Evolutionary conservation across 1,140 invertebrate species (phyloP).

Genomic region (Phenacoccus solenopsis): DNA sequence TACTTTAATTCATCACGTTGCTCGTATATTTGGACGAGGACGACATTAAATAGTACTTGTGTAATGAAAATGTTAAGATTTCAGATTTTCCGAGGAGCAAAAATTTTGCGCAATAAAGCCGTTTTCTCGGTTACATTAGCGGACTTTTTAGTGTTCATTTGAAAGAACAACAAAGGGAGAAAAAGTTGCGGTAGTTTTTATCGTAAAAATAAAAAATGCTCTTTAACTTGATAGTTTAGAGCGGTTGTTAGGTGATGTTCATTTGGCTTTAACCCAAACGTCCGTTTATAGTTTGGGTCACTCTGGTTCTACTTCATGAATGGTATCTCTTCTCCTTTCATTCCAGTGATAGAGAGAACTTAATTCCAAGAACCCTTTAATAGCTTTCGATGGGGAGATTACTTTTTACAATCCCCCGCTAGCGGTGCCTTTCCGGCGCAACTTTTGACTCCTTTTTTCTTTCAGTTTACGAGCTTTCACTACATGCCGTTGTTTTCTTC

Average conservation of each 20-base stretch:
- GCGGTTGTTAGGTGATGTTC: conserved; percentile 1
- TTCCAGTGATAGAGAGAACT: not conserved
- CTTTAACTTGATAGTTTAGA: not conserved
- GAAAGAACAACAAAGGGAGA: not conserved
- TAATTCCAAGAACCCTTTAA: not conserved
- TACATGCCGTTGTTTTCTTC: not conserved
- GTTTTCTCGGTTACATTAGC: not conserved
- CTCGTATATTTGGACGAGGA: too few relatives aligned
- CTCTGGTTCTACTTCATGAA: not conserved
- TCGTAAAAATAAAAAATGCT: conserved; percentile 3
- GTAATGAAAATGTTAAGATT: not conserved
- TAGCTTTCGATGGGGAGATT: conserved; percentile 1
- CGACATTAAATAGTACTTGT: not conserved
- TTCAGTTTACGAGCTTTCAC: not conserved
- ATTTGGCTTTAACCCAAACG: not conserved
- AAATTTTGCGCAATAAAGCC: not conserved
- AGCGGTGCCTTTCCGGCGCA: not conserved
- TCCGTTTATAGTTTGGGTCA: conserved; percentile 1
- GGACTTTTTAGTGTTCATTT: not conserved
- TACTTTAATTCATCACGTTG: too few relatives aligned
- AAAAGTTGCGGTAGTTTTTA: conserved; percentile 2
- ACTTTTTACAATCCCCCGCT: not conserved
- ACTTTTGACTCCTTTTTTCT: not conserved
- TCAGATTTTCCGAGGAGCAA: not conserved
- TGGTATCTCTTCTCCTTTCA: conserved; percentile 1